Evolutionary conservation across 2,113 vertebrate genomes (phyloP).

Genomic region (Pristiophorus japonicus): DNA sequence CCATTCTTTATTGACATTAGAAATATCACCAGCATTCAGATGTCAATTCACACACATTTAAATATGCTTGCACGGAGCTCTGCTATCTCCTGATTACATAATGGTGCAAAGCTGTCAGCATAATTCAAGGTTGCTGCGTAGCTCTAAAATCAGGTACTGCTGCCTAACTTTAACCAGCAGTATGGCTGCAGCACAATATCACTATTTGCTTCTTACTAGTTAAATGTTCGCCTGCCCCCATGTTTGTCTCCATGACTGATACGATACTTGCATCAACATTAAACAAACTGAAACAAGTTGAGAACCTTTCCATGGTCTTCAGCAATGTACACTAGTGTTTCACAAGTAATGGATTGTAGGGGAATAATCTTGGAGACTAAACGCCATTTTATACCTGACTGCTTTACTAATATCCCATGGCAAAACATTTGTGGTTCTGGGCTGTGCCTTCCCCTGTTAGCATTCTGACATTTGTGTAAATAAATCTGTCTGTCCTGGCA

Average conservation of each 20-base stretch:
- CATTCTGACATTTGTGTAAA: constrained; percentile 39
- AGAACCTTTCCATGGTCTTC: background rate
- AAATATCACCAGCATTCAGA: background rate
- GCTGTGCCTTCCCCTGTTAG: constrained; percentile 24
- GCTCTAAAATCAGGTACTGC: background rate
- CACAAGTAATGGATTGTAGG: constrained; percentile 36
- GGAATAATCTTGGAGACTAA: background rate
- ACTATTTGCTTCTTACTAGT: too few relatives aligned
- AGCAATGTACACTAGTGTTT: background rate
- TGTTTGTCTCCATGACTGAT: background rate
- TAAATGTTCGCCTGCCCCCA: too few relatives aligned
- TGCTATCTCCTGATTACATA: background rate
- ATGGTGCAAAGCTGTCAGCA: background rate
- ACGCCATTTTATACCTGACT: constrained; percentile 28
- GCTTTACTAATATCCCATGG: constrained; percentile 22
- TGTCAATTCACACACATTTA: background rate
- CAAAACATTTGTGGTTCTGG: constrained; percentile 31
- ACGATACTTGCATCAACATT: background rate
- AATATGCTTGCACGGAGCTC: background rate
- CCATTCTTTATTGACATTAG: too few relatives aligned
- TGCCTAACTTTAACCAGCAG: background rate
- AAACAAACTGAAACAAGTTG: background rate
- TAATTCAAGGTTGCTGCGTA: background rate
- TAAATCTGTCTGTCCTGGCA: constrained; percentile 38
- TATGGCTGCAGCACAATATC: background rate